Evolutionary conservation across 2,888 invertebrate genomes (phyloP).

Genomic region (Caprella mutica): DNA sequence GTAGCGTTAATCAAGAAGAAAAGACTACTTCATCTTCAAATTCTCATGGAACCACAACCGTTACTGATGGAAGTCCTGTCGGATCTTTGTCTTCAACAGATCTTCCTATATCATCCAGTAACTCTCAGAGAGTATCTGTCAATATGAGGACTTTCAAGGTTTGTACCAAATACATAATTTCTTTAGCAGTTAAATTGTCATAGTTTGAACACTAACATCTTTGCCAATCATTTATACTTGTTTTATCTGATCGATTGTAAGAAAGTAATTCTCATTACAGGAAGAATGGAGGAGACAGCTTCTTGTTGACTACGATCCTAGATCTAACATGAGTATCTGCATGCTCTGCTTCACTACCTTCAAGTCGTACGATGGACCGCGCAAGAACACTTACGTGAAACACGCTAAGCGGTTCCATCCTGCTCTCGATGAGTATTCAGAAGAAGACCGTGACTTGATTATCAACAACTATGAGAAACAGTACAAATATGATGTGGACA

Average conservation of each 20-base stretch:
- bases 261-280: constrained; percentile 11
- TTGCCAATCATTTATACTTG: too few relatives aligned
- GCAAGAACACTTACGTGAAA: constrained; percentile 34
- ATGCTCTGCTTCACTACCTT: constrained; percentile 34
- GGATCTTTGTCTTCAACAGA: too few relatives aligned
- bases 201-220: too few relatives aligned
- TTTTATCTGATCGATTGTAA: too few relatives aligned
- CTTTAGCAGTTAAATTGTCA: too few relatives aligned
- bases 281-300: constrained; percentile 33
- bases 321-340: constrained; percentile 34
- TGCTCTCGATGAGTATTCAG: constrained; percentile 30
- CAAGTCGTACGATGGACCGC: constrained; percentile 33
- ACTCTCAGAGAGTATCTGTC: constrained; percentile 30
- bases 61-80: too few relatives aligned
- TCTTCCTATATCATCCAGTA: too few relatives aligned
- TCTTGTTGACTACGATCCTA: constrained; percentile 30
- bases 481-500: constrained; percentile 33
- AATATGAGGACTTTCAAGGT: constrained; percentile 34
- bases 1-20: too few relatives aligned
- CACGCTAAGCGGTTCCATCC: constrained; percentile 34
- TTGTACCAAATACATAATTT: too few relatives aligned
- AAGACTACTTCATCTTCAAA: too few relatives aligned
- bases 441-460: constrained; percentile 31
- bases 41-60: too few relatives aligned
- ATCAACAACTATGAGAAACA: constrained; percentile 33